Conservation (phyloP, 1,140 invertebrate species). For the Drosophila carrolli region DNA sequence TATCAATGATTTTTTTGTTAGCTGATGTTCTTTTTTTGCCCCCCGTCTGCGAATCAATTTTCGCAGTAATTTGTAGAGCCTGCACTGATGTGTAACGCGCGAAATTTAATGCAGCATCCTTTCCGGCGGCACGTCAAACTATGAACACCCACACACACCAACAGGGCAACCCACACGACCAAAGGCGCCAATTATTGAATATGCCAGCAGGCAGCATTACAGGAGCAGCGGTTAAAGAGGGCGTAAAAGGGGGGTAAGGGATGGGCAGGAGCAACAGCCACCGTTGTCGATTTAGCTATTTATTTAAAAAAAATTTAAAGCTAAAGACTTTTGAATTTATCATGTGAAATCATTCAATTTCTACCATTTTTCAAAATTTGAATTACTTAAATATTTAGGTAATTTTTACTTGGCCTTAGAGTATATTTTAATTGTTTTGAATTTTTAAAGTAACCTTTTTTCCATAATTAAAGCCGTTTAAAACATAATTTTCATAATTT, state of each 20-base stretch:
- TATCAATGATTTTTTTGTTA: conserved; percentile 15
- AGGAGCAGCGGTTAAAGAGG: conserved; percentile 2
- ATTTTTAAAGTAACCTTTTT: too few species aligned
- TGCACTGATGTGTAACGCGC: conserved; percentile 45
- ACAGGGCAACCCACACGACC: conserved; percentile 21
- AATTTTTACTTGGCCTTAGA: too few species aligned
- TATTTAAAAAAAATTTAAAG: background rate
- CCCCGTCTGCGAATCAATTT: conserved; percentile 62
- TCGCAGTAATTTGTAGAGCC: conserved; percentile 53
- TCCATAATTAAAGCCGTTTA: too few species aligned
- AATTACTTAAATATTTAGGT: too few species aligned
- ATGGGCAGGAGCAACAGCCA: background rate
- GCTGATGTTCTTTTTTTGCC: background rate
- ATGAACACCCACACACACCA: conserved; percentile 11
- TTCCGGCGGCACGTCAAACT: conserved; percentile 68
- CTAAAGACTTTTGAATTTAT: too few species aligned
- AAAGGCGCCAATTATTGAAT: conserved; percentile 72
- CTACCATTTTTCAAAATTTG: too few species aligned
- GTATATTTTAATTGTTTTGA: too few species aligned
- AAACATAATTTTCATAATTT: too few species aligned
- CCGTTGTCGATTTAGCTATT: background rate
- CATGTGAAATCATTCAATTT: too few species aligned
- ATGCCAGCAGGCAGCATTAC: conserved; percentile 45
- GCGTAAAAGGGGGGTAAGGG: background rate
- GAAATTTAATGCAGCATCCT: conserved; percentile 74